phyloP scores from a whole-genome alignment of 2,113 vertebrate species.

The Casuarius casuarius region DNA sequence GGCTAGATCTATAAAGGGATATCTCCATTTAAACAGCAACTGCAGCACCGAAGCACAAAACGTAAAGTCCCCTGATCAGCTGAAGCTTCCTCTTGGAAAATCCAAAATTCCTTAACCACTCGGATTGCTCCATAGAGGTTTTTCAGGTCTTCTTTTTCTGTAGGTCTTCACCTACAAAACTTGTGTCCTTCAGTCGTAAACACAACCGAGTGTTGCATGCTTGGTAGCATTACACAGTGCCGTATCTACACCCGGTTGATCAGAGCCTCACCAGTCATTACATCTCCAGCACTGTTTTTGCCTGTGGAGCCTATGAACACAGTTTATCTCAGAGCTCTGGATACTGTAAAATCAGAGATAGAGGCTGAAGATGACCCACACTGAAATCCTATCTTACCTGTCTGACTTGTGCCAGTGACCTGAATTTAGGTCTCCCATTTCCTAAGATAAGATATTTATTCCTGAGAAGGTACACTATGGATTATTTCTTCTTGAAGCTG shows the following conservation, averaged over 20 bases:
- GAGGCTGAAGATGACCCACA: neutral
- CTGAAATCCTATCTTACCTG: neutral
- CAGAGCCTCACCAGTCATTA: neutral
- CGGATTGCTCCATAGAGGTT: neutral
- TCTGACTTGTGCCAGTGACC: neutral
- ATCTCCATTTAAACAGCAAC: neutral
- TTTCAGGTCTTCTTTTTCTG: neutral
- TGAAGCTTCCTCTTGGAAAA: neutral
- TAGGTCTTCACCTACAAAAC: too few species aligned
- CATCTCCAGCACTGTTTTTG: neutral
- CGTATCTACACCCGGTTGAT: neutral
- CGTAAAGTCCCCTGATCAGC: rapidly evolving
- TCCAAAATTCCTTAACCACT: neutral
- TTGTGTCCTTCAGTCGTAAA: neutral
- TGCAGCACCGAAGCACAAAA: neutral
- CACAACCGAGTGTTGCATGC: neutral
- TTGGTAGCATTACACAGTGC: neutral
- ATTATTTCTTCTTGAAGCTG: neutral
- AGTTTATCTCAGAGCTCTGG: neutral
- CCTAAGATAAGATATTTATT: neutral
- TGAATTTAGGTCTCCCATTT: neutral
- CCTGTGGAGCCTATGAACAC: neutral
- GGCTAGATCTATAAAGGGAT: rapidly evolving
- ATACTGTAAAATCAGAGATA: neutral
- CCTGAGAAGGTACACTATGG: neutral